Conservation (phyloP, 2,888 invertebrate genomes). For the Folsomia manolachei region DNA sequence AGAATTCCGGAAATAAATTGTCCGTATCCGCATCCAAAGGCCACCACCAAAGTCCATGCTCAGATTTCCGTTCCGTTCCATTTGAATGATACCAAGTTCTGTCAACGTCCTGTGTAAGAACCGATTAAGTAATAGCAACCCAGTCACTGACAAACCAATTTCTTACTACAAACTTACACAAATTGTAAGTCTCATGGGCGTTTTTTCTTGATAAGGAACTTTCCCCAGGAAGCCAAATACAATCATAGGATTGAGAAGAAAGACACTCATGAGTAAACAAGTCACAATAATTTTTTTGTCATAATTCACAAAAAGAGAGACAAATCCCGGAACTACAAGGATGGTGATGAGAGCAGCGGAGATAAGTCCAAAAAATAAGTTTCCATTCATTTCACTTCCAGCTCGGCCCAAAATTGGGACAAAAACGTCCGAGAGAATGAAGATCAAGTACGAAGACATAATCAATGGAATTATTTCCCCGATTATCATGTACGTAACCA, state of each 20-base stretch:
- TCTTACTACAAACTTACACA: slow-evolving; percentile 35
- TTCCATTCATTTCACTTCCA: slow-evolving; percentile 44
- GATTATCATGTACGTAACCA: slow-evolving; percentile 36
- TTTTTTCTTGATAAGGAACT: slow-evolving; percentile 46
- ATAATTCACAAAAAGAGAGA: slow-evolving; percentile 40
- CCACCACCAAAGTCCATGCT: slow-evolving; percentile 47
- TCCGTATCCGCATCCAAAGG: slow-evolving; percentile 41
- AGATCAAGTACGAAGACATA: slow-evolving; percentile 34
- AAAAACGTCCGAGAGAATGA: slow-evolving; percentile 45
- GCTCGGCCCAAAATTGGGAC: slow-evolving; percentile 48
- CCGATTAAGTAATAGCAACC: neutral
- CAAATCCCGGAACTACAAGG: slow-evolving; percentile 41
- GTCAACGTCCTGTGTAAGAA: slow-evolving; percentile 38
- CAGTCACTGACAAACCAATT: too few species aligned
- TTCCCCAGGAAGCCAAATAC: slow-evolving; percentile 48
- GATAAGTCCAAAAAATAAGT: slow-evolving; percentile 45
- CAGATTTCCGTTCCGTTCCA: slow-evolving; percentile 29
- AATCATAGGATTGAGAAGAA: slow-evolving; percentile 38
- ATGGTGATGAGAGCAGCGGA: slow-evolving; percentile 31
- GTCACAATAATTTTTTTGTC: slow-evolving; percentile 28
- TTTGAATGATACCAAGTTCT: slow-evolving; percentile 39
- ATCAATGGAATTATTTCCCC: slow-evolving; percentile 47
- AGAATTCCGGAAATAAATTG: slow-evolving; percentile 34
- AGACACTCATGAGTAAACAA: slow-evolving; percentile 33
- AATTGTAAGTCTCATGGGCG: slow-evolving; percentile 47